These are phyloP conservation scores for Drosophila conformis DNA, from an alignment of 2,888 invertebrate species.

Conservation along the genomic window DNA sequence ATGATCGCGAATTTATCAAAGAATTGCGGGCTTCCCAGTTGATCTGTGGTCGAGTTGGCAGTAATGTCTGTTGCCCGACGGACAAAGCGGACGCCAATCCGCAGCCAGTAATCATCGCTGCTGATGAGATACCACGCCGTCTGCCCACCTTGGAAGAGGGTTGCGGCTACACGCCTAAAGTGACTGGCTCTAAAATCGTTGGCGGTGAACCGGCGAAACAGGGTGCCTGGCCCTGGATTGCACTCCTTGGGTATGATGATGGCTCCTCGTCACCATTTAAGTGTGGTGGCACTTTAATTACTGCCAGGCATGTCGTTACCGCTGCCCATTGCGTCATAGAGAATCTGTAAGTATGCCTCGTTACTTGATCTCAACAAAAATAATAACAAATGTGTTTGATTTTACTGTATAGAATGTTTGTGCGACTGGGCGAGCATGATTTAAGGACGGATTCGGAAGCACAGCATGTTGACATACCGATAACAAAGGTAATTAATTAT, in stretches of 20 bases:
- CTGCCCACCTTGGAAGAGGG: slow-evolving; percentile 84
- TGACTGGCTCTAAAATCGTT: slow-evolving; percentile 86
- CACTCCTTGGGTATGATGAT: no score
- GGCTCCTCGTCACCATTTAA: no score
- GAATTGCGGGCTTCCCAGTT: slow-evolving; percentile 76
- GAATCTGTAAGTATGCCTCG: no score
- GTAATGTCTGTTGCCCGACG: slow-evolving; percentile 81
- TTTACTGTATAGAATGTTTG: slow-evolving; percentile 78
- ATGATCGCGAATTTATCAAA: slow-evolving; percentile 66
- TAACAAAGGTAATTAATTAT: no score
- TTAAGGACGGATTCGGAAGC: slow-evolving; percentile 87
- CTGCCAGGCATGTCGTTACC: no score
- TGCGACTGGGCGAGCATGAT: slow-evolving; percentile 92
- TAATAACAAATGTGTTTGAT: not conserved
- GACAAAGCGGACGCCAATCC: slow-evolving; percentile 17
- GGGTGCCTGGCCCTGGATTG: no score
- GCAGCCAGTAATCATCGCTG: slow-evolving; percentile 9
- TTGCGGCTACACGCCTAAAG: slow-evolving; percentile 88
- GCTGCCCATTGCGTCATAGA: no score
- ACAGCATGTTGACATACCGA: slow-evolving; percentile 87
- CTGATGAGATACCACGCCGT: slow-evolving; percentile 70
- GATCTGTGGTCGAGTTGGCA: slow-evolving; percentile 67
- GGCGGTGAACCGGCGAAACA: no score
- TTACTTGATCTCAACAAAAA: no score
- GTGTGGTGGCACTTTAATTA: no score